A percentile compares a stretch with the other conserved stretches of the same genome.
These are phyloP conservation scores for Stenolophus ochropezus DNA, from an alignment of 2,888 invertebrate genomes.

Conservation along the genomic window DNA sequence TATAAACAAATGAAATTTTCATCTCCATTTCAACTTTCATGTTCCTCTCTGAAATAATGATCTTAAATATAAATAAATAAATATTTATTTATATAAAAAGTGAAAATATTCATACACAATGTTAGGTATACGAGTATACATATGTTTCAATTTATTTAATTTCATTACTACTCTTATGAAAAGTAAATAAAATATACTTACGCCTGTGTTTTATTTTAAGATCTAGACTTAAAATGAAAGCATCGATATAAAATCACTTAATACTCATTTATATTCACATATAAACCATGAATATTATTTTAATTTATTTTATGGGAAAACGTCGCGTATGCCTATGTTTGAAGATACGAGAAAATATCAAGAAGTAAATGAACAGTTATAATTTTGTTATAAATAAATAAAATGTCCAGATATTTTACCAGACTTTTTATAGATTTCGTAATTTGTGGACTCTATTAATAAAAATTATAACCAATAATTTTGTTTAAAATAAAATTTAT, in stretches of 20 bases:
- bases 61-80: too few species aligned
- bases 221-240: neutral
- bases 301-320: neutral
- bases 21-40: too few species aligned
- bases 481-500: slow-evolving; percentile 1
- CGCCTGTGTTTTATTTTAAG: neutral
- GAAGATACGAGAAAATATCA: neutral
- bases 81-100: too few species aligned
- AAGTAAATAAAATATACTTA: neutral
- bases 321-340: neutral
- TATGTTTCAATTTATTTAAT: too few species aligned
- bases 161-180: too few species aligned
- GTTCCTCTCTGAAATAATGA: too few species aligned
- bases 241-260: slow-evolving; percentile 1
- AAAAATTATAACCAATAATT: neutral
- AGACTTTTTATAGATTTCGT: slow-evolving; percentile 6
- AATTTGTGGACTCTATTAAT: neutral
- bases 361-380: slow-evolving; percentile 13
- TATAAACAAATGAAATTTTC: too few species aligned
- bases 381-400: slow-evolving; percentile 9
- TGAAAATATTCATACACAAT: too few species aligned
- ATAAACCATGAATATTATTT: slow-evolving; percentile 1
- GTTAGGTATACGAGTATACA: too few species aligned
- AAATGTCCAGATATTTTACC: slow-evolving; percentile 5
- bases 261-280: slow-evolving; percentile 4